Base-by-base conservation (phyloP, 2,888 invertebrate species). In the Lomographa bimaculata region DNA sequence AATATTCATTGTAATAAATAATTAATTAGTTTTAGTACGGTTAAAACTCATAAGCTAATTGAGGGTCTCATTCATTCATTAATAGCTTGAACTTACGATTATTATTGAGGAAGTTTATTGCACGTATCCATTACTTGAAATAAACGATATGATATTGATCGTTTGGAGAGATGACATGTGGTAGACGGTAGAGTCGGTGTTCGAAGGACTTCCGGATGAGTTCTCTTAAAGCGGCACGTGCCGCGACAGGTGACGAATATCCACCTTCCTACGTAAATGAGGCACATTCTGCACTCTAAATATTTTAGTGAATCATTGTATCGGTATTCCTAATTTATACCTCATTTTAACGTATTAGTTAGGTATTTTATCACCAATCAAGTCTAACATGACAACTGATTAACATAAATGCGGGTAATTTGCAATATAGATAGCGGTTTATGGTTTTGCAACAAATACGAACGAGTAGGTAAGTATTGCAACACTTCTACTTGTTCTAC, bases 371-470 rank as follows among this genome's bases (percentile, higher is more conserved):
- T 19, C 26, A 24, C 23, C 26, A 32, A 43, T 43, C 42, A 24
- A 27, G 36, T 27, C 23, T 18, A 23, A 26, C 27, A 36, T 42
- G 36, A 43, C 36, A 43, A 21, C 32, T 28, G 26, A 43, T 43
- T 36, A 32, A 9, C 42, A 43, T 43, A 36, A 26, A 43, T 43
- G 27, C 36, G 42, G 42, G 42, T 14, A 32, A 32, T 43, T 32
- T 36, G 42, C 30, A 32, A 32, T 12, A 11, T 11, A 36, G 42
- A 43, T 43, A 43, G 36, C 35, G 21, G 21, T 32, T 40, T 24
- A 26, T 16, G 16, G 17, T 26, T 32, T 14, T 27, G 19, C 21
- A 32, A 33, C 16, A 14, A 14, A 4, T 14, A 14, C n/a, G n/a
- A n/a, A n/a, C n/a, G n/a, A n/a, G n/a, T n/a, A n/a, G n/a, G n/a